phyloP scores from a whole-genome alignment of 2,888 invertebrate species.

The Amblyjoppa fuscipennis region DNA sequence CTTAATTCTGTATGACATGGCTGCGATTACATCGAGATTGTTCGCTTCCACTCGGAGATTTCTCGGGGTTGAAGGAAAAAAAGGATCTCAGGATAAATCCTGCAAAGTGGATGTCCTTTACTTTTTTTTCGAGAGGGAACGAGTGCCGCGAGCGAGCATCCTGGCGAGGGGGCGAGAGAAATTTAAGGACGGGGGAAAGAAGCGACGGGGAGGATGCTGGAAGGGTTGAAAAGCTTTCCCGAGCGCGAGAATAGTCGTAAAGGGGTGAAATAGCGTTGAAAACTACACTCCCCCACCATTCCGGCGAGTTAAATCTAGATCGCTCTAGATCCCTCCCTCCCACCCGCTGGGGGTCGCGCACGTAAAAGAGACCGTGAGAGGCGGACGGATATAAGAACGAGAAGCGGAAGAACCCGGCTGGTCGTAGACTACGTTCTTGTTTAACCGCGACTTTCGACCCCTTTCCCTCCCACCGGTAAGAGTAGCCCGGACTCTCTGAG shows the following conservation, averaged over 20 bases:
- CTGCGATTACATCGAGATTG: neutral
- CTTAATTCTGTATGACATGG: neutral
- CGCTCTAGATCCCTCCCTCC: constrained; percentile 63
- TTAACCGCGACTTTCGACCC: constrained; percentile 56
- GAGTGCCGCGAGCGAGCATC: neutral
- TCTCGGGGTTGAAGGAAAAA: neutral
- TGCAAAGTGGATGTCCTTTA: neutral
- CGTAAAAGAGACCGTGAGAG: constrained; percentile 45
- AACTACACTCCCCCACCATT: constrained; percentile 63
- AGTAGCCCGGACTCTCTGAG: constrained; percentile 61
- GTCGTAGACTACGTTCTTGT: constrained; percentile 19
- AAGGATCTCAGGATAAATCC: neutral
- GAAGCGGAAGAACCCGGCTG: constrained; percentile 70
- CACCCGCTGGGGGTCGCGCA: constrained; percentile 4
- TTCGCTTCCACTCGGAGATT: neutral
- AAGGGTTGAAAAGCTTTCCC: constrained; percentile 70
- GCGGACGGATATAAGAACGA: constrained; percentile 64
- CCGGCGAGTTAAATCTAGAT: constrained; percentile 69
- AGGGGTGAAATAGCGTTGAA: constrained; percentile 73
- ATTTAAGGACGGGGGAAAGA: neutral
- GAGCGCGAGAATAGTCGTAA: constrained; percentile 62
- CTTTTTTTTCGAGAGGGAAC: neutral
- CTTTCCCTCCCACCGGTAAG: constrained; percentile 28
- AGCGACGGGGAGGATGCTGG: constrained; percentile 13
- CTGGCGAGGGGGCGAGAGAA: neutral